phyloP scores from a whole-genome alignment of 23 tunicate species.

The Diplosoma virens region DNA sequence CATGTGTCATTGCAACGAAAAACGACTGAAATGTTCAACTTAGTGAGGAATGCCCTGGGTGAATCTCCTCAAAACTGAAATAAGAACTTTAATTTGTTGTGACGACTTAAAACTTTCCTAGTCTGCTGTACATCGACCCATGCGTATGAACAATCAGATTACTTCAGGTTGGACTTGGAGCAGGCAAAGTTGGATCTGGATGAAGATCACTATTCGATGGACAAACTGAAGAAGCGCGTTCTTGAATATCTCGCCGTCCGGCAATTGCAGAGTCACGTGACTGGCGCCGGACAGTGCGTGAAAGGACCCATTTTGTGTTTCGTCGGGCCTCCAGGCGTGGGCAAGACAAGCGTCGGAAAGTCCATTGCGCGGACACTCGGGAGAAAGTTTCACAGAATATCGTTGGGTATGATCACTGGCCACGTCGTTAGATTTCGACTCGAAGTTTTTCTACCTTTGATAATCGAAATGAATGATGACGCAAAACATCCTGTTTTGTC shows the following conservation, averaged over 20 bases:
- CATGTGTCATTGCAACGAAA: too few species aligned
- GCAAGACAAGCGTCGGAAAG: slow-evolving; percentile 57
- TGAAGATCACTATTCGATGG: slow-evolving; percentile 70
- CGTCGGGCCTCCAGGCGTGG: slow-evolving; percentile 74
- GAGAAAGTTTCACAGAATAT: slow-evolving; percentile 62
- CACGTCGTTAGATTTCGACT: too few species aligned
- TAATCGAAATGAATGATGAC: too few species aligned
- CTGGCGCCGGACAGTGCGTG: slow-evolving; percentile 1
- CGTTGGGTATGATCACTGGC: slow-evolving; percentile 61
- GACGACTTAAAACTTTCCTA: too few species aligned
- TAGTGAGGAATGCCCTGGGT: too few species aligned
- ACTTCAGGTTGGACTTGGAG: slow-evolving; percentile 33
- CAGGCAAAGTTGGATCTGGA: slow-evolving; percentile 45
- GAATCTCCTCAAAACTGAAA: too few species aligned
- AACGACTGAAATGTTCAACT: too few species aligned
- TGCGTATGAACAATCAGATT: neutral
- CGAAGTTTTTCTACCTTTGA: too few species aligned
- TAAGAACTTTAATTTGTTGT: too few species aligned
- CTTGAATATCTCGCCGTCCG: slow-evolving; percentile 66
- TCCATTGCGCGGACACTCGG: slow-evolving; percentile 66
- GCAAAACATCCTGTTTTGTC: too few species aligned
- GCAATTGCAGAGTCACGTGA: slow-evolving; percentile 27
- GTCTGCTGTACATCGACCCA: too few species aligned
- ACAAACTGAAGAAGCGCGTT: slow-evolving; percentile 53
- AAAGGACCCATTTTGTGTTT: slow-evolving; percentile 64